Evolutionary conservation across 2,113 vertebrate species (phyloP), one percentile per base, ranked within the genome.

Genomic region (Callorhinus ursinus): DNA sequence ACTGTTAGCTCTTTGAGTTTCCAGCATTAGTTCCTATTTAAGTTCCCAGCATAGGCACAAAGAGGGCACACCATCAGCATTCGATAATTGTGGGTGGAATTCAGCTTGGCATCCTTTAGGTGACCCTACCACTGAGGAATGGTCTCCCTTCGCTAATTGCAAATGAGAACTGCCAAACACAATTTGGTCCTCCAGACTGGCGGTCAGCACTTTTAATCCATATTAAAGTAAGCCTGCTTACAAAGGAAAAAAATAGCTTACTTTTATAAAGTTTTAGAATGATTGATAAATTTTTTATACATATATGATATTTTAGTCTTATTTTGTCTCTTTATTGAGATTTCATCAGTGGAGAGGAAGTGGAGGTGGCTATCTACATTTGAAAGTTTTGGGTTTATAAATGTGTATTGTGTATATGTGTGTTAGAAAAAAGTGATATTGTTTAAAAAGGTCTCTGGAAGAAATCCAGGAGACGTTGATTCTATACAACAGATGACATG

Each of bases 201-300:
- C 71, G 86, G 97, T 97, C 96, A 97, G 97, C 97, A 97, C n/a
- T 98, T 97, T 97, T 65, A 90, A 82, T 90, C 80, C 84, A 83
- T 67, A 97, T 67, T 77, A 95, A 96, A 94, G 80, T 86, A 95
- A 91, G 84, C 39, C 46, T 92, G 80, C 90, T 90, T 95, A 92
- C 49, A 93, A 86, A 93, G 69, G 83, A 4, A 10, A 74, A 81
- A 88, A 93, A 80, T n/a, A 92, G 92, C 88, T 97, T 96, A 81
- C 95, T 93, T 97, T 95, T 86, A 69, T 86, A 82, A 98, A 96
- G 81, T 93, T 97, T 96, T 90, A 14, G 88, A 96, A 97, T 85
- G 71, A 94, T 96, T 94, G 88, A 97, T 98, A 95, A 82, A 97
- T 94, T 94, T 97, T 97, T 96, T 85, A 98, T 97, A 94, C 88